Base-by-base conservation (phyloP, 1,140 invertebrate genomes). In the Physella acuta region DNA sequence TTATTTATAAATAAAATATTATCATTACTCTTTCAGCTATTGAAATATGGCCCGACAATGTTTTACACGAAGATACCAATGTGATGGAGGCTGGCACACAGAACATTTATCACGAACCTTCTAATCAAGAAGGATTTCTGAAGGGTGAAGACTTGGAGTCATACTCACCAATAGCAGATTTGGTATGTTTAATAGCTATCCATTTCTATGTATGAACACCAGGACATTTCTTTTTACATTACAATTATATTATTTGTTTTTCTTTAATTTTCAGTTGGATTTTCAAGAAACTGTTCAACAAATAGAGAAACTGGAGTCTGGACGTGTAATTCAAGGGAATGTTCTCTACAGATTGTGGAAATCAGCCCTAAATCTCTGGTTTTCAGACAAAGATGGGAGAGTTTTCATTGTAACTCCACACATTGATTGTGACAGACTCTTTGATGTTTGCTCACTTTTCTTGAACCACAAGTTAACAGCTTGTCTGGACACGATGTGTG, bases 341-440 rank as follows among this genome's bases (percentile, higher is more conserved):
- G 60, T 62, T 0, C 61, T 81, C 33, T 81, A 81, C 58, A 63
- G 55, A 44, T 63, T 81, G 3, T 81, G 79, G 79, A 75, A 72
- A 68, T 74, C 73, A 39, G 56, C 78, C 28, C 70, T 81, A 1
- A 62, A 79, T 58, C 62, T 70, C 24, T 81, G 78, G 76, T 75
- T 81, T 16, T 56, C 72, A 17, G 71, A 77, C 49, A 58, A 73
- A 3, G 44, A 73, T 3, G 65, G 70, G 31, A 76, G 73, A 55
- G 74, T 80, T 2, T 81, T 72, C 67, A 73, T 81, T n/a, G 73
- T 75, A 20, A 76, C 78, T 14, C 76, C 79, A 30, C 71, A 69
- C 26, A 73, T 81, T 30, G 79, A 81, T 68, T 30, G 53, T 1
- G 60, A 65, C 14, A 72, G 78, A 30, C 67, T 81, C 31, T 55